phyloP scores from a whole-genome alignment of 2,797 vertebrate genomes.

The Ceyx erithaca region DNA sequence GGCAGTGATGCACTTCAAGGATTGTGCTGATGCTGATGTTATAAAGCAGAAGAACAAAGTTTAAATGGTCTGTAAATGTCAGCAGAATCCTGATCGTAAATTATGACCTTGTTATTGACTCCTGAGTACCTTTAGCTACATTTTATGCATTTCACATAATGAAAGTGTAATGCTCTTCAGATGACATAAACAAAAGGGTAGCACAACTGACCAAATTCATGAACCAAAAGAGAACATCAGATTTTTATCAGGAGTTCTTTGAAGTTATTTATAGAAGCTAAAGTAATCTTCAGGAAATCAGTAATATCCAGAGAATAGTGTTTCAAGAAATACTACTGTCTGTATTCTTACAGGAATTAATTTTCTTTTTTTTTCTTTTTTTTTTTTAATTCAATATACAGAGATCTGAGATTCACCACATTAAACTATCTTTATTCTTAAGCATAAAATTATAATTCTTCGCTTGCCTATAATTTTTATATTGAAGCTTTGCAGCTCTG shows the following conservation, averaged over 20 bases:
- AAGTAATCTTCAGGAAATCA: conserved; percentile 7
- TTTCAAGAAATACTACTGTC: not conserved
- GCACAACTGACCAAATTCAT: not conserved
- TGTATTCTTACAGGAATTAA: not conserved
- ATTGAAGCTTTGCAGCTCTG: conserved; percentile 1
- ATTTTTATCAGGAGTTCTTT: conserved; percentile 7
- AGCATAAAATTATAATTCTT: conserved; percentile 40
- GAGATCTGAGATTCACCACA: not conserved
- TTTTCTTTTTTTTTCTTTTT: not conserved
- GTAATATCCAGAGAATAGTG: not conserved
- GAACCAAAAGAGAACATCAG: not conserved
- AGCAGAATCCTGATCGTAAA: conserved; percentile 69
- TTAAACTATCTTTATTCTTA: conserved; percentile 6
- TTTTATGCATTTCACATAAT: conserved; percentile 57
- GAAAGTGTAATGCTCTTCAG: conserved; percentile 39
- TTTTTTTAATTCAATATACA: not conserved
- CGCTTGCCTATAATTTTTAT: not conserved
- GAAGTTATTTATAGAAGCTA: conserved; percentile 33
- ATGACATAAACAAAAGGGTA: conserved; percentile 47
- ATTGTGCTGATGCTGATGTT: conserved; percentile 72
- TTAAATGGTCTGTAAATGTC: conserved; percentile 76
- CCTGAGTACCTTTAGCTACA: conserved; percentile 36
- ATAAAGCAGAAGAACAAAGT: conserved; percentile 68
- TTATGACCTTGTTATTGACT: conserved; percentile 71
- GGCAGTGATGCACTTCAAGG: conserved; percentile 66